These are phyloP conservation scores for Neopipo cinnamomea DNA, from an alignment of 2,113 vertebrate species.

Conservation along the genomic window DNA sequence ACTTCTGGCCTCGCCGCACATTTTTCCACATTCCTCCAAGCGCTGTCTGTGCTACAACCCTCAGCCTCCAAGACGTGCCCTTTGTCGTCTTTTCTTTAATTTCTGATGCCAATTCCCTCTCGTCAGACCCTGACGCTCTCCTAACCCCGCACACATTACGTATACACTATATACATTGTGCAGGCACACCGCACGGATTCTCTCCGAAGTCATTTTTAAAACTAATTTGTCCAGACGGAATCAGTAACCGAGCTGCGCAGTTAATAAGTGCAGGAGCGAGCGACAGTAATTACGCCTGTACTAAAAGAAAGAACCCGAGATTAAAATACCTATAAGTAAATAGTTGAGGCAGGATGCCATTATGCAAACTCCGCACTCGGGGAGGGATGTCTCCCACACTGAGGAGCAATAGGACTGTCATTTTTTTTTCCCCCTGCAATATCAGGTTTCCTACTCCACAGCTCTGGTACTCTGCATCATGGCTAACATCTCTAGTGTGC, in stretches of 20 bases:
- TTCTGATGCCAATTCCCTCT: not conserved
- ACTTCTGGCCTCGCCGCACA: slow-evolving; percentile 49
- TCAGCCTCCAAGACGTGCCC: not conserved
- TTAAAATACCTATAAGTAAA: slow-evolving; percentile 70
- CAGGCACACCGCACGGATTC: not conserved
- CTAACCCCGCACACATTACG: not conserved
- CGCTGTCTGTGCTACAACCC: not conserved
- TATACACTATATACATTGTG: not conserved
- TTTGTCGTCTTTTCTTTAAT: slow-evolving; percentile 7
- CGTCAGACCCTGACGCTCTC: not conserved
- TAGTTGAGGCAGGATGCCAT: slow-evolving; percentile 69
- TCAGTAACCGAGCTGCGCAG: slow-evolving; percentile 25
- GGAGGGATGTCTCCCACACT: slow-evolving; percentile 71
- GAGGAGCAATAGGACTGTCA: slow-evolving; percentile 76
- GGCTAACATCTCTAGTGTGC: slow-evolving; percentile 81
- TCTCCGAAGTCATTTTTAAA: slow-evolving; percentile 41
- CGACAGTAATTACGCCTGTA: slow-evolving; percentile 71
- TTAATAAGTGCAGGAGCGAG: slow-evolving; percentile 50
- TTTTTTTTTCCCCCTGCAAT: slow-evolving; percentile 62
- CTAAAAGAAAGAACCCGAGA: slow-evolving; percentile 76
- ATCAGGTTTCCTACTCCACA: slow-evolving; percentile 80
- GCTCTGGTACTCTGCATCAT: slow-evolving; percentile 71
- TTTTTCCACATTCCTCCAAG: slow-evolving; percentile 37
- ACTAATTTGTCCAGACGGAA: slow-evolving; percentile 44
- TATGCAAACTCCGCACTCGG: slow-evolving; percentile 74